Conservation (phyloP, 2,113 vertebrate genomes). For the Ifrita kowaldi region DNA sequence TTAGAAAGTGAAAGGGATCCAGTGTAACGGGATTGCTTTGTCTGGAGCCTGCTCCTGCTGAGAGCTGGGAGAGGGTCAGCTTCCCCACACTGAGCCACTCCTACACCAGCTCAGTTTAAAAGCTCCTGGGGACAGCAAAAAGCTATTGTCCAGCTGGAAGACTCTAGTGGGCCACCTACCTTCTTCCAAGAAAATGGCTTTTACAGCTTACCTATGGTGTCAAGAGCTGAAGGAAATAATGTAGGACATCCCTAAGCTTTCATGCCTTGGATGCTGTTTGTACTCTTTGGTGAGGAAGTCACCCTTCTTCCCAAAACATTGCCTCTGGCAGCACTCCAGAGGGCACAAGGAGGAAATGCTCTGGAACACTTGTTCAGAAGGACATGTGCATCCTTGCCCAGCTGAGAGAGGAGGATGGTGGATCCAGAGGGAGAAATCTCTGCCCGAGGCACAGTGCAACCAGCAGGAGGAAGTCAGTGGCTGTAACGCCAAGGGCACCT, state of each 20-base stretch:
- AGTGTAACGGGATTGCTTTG: background rate
- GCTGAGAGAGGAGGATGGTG: background rate
- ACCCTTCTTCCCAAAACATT: background rate
- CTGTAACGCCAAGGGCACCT: background rate
- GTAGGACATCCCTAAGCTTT: background rate
- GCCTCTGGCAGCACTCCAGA: background rate
- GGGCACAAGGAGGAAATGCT: accelerated
- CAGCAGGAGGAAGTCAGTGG: background rate
- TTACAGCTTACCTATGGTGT: background rate
- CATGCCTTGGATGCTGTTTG: background rate
- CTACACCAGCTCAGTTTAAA: background rate
- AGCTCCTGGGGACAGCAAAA: background rate
- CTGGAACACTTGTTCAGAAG: background rate
- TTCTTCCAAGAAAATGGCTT: background rate
- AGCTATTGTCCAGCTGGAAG: background rate
- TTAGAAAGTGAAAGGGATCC: background rate
- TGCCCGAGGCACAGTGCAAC: accelerated
- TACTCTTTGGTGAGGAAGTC: background rate
- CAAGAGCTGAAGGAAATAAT: background rate
- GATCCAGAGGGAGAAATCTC: background rate
- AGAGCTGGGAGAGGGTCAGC: background rate
- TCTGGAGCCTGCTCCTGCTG: background rate
- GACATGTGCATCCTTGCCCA: background rate
- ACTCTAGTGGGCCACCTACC: background rate
- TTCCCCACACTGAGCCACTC: background rate